Conservation (phyloP, 2,113 vertebrate species). For the Epinephelus cyanopodus region DNA sequence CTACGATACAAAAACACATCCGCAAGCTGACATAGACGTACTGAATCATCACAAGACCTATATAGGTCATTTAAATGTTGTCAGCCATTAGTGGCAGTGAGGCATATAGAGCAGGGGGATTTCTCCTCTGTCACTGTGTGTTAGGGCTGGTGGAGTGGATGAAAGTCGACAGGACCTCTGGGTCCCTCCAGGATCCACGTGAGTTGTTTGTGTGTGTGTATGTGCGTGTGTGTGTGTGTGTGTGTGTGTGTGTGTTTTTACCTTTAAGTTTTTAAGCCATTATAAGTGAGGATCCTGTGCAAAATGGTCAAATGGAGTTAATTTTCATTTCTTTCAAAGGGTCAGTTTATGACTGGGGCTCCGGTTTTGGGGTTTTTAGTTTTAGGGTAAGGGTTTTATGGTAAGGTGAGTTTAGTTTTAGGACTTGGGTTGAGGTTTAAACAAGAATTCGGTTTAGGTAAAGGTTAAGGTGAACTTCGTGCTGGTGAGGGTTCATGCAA, state of each 20-base stretch:
- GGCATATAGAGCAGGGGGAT: constrained; percentile 48
- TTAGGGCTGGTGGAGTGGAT: constrained; percentile 34
- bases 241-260: background rate
- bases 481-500: background rate
- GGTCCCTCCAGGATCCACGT: background rate
- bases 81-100: constrained; percentile 34
- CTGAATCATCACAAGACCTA: constrained; percentile 63
- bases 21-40: constrained; percentile 55
- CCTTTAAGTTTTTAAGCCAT: constrained; percentile 9
- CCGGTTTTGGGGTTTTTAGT: background rate
- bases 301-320: constrained; percentile 23
- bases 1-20: constrained; percentile 24
- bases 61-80: constrained; percentile 68
- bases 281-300: background rate
- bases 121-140: constrained; percentile 50
- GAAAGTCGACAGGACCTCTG: constrained; percentile 43
- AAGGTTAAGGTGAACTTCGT: background rate
- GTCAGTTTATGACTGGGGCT: background rate
- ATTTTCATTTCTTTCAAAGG: background rate
- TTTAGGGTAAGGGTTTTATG: background rate
- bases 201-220: background rate
- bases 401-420: background rate
- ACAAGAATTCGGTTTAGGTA: background rate
- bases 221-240: background rate
- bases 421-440: constrained; percentile 2